Conservation (phyloP, 2,888 invertebrate species). For the Meloe dianella region DNA sequence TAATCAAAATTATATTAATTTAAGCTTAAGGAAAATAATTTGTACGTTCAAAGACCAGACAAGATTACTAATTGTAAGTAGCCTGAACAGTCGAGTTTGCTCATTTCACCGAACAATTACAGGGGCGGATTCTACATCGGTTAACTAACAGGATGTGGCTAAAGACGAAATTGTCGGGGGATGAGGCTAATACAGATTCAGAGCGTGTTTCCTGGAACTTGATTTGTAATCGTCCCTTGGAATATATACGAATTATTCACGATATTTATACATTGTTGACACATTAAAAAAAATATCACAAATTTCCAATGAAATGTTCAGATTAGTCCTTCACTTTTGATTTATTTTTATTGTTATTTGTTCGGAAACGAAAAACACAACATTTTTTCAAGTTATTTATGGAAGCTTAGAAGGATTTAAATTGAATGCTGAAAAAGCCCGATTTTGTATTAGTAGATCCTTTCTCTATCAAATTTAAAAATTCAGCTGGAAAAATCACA, state of each 20-base stretch:
- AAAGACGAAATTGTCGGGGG: not conserved
- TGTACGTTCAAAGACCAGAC: not conserved
- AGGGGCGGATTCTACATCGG: not conserved
- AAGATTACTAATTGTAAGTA: not conserved
- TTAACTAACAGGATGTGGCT: constrained; percentile 2
- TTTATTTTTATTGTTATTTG: not conserved
- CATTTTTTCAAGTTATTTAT: too few relatives aligned
- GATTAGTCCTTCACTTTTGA: not conserved
- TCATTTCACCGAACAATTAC: not conserved
- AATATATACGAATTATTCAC: not conserved
- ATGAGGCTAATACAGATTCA: constrained; percentile 4
- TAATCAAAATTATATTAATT: not conserved
- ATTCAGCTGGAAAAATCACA: not conserved
- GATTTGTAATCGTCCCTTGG: not conserved
- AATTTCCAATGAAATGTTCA: too few relatives aligned
- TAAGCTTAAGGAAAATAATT: not conserved
- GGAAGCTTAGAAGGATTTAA: not conserved
- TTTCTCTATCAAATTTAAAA: not conserved
- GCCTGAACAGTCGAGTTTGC: not conserved
- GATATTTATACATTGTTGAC: not conserved
- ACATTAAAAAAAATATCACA: not conserved
- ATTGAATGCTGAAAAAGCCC: not conserved
- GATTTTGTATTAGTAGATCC: not conserved
- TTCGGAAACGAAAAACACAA: not conserved
- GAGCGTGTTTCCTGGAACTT: not conserved